Conservation (phyloP, 1,140 invertebrate genomes). For the Polyergus mexicanus region DNA sequence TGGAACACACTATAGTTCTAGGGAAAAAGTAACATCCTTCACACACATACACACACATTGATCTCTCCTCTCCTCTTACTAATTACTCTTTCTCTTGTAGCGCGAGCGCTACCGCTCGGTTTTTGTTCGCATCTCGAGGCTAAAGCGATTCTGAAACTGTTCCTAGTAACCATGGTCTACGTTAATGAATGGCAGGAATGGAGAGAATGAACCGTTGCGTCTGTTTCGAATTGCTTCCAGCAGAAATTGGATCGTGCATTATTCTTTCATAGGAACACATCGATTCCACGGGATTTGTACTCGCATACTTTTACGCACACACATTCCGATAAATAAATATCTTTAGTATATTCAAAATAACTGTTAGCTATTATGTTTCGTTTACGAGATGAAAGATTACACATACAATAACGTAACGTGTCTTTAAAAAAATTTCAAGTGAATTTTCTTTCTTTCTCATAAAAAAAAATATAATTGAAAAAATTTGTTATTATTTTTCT, state of each 20-base stretch:
- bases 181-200: slow-evolving; percentile 73
- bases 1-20: slow-evolving; percentile 27
- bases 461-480: not conserved
- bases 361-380: not conserved
- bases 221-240: slow-evolving; percentile 55
- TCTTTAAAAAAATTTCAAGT: not conserved
- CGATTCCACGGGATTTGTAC: slow-evolving; percentile 11
- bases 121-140: slow-evolving; percentile 57
- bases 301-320: too few relatives aligned
- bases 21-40: slow-evolving; percentile 60
- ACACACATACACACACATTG: slow-evolving; percentile 68
- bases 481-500: not conserved
- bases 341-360: not conserved
- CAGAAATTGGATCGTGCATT: slow-evolving; percentile 59
- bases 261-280: slow-evolving; percentile 43
- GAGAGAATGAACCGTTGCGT: slow-evolving; percentile 60
- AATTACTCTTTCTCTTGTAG: slow-evolving; percentile 54
- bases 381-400: not conserved
- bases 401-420: too few relatives aligned
- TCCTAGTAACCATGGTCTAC: slow-evolving; percentile 63
- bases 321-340: not conserved
- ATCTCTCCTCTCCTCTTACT: slow-evolving; percentile 61
- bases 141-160: slow-evolving; percentile 64
- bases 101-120: slow-evolving; percentile 38
- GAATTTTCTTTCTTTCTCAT: not conserved